Percentiles rank a stretch among this genome's conserved stretches.
These are phyloP conservation scores for Agrypnia vestita DNA, from an alignment of 1,140 invertebrate species.

Conservation along the genomic window DNA sequence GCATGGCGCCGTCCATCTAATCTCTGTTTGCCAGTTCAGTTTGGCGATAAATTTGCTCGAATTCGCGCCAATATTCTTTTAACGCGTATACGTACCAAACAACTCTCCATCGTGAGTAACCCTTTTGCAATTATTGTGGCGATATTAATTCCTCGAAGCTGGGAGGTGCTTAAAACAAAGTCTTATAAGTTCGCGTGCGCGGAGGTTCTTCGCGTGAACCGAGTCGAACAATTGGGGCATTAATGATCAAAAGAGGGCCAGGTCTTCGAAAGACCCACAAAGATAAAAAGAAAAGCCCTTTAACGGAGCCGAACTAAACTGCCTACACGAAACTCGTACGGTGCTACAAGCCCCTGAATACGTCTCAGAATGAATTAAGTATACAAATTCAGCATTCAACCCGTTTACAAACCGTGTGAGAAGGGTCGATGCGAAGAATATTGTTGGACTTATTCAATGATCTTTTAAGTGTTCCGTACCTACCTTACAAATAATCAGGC, in stretches of 20 bases:
- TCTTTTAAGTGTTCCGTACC: no score
- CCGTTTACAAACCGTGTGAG: no score
- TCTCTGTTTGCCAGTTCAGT: background rate
- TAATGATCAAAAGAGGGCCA: background rate
- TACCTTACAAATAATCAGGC: no score
- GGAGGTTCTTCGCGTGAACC: background rate
- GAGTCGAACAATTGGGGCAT: background rate
- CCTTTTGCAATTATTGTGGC: background rate
- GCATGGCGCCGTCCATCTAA: conserved; percentile 22
- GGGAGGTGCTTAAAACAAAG: background rate
- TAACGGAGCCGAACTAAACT: background rate
- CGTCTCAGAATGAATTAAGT: no score
- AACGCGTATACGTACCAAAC: background rate
- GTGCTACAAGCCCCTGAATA: no score
- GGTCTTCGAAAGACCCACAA: background rate
- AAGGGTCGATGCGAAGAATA: no score
- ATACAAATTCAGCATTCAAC: no score
- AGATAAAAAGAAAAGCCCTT: no score
- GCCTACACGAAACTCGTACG: no score
- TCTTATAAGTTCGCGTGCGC: background rate
- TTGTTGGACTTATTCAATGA: no score
- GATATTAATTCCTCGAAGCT: conserved; percentile 10
- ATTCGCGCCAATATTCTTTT: no score
- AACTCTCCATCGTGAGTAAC: conserved; percentile 16
- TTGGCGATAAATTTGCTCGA: no score